Evolutionary conservation across 2,888 invertebrate genomes (phyloP).

Genomic region (Drosophila aldrichi): DNA sequence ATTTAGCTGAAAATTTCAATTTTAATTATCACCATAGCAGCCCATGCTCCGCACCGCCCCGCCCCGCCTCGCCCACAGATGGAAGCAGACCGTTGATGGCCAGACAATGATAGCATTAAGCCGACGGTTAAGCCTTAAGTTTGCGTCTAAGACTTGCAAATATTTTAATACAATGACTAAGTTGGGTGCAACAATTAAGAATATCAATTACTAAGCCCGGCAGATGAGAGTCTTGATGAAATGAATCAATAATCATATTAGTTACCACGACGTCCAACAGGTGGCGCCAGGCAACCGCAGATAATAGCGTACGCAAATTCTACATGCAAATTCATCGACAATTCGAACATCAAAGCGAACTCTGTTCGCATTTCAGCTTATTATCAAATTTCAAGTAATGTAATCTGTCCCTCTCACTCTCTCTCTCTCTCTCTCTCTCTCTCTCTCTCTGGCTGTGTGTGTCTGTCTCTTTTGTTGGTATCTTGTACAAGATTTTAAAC

Average conservation of each 20-base stretch:
- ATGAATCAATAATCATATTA: conserved; percentile 4
- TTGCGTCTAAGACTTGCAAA: conserved; percentile 26
- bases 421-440: no score
- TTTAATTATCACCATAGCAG: conserved; percentile 44
- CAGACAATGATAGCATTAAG: conserved; percentile 11
- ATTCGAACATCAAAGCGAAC: conserved; percentile 33
- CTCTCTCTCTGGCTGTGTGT: background rate
- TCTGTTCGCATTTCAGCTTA: conserved; percentile 8
- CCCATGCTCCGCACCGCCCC: no score
- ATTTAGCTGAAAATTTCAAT: conserved; percentile 23
- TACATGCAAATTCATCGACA: background rate
- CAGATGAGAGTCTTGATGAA: background rate
- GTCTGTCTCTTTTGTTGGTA: no score
- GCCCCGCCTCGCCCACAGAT: no score
- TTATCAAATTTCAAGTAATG: conserved; percentile 24
- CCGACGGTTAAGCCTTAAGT: conserved; percentile 21
- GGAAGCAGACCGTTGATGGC: background rate
- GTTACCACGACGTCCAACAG: conserved; percentile 8
- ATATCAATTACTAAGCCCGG: background rate
- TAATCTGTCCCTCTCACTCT: background rate
- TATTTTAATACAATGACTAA: conserved; percentile 22
- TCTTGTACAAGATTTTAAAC: background rate
- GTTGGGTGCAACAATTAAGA: background rate
- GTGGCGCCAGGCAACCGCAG: conserved; percentile 16
- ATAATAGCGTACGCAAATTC: conserved; percentile 15